Percentiles rank a stretch among this genome's conserved stretches.
These are phyloP conservation scores for Leucophenga montana DNA, from an alignment of 2,888 invertebrate genomes.

Conservation along the genomic window DNA sequence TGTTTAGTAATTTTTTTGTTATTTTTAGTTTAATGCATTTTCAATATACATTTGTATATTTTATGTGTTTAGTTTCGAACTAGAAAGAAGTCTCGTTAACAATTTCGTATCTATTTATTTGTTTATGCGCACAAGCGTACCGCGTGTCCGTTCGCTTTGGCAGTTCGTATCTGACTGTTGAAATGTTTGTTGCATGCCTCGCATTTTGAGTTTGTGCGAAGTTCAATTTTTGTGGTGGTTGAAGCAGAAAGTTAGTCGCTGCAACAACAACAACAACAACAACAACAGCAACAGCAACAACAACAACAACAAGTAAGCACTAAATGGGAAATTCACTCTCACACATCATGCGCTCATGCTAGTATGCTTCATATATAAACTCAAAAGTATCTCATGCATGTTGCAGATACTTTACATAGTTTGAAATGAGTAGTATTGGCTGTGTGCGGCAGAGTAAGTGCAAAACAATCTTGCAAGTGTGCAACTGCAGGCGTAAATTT, in stretches of 20 bases:
- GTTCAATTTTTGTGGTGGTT: constrained; percentile 27
- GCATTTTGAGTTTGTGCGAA: constrained; percentile 42
- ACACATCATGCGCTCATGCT: no score
- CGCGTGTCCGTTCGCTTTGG: constrained; percentile 56
- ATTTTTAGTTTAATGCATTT: neutral
- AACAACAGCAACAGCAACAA: neutral
- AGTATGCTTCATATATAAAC: no score
- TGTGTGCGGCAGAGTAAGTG: no score
- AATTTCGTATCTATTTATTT: constrained; percentile 47
- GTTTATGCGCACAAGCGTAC: constrained; percentile 44
- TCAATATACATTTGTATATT: neutral
- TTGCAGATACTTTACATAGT: neutral
- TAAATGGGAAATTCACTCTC: no score
- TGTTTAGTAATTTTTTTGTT: no score
- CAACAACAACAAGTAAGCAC: no score
- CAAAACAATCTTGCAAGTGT: no score
- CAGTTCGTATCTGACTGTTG: constrained; percentile 54
- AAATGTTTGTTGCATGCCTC: constrained; percentile 29
- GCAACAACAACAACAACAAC: neutral
- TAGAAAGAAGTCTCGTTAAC: neutral
- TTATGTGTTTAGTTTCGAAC: no score
- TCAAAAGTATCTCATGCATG: no score
- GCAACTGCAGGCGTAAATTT: no score
- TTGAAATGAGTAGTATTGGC: no score
- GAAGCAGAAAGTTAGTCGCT: no score